Evolutionary conservation across 1,140 invertebrate species (phyloP), one percentile per base, ranked within the genome.

Genomic region (Neomicropteryx cornuta): DNA sequence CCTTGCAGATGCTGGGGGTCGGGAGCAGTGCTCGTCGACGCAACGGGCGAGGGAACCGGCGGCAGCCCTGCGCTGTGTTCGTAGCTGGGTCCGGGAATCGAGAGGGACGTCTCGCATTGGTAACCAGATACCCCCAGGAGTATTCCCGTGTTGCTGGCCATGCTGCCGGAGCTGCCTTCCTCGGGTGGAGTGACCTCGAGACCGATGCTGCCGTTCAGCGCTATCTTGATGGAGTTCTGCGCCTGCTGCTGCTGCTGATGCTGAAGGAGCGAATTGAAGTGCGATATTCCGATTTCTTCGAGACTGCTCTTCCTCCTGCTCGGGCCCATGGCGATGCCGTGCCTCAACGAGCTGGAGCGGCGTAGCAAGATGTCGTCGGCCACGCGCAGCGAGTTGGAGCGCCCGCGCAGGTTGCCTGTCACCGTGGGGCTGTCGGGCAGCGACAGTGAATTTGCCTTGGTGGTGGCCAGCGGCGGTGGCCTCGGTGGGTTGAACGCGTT

Each of bases 361-460:
- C 85, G 70, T 23, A 90, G 61, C 4, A 89, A 64, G 34, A 89
- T 87, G 49, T 90, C 87, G 52, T 89, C 87, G 29, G 81, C 77
- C 18, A 89, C 82, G 40, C 86, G 71, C 28, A 91, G 66, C 6
- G 86, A 90, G 60, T 90, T 89, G 24, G 86, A 89, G 42, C 87
- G 68, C 29, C 84, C 83, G 16, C 87, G 71, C 41, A 83, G 73
- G 41, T 77, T 76, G 13, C 78, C 78, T 38, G 79, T 69, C 41
- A 85, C 80, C 27, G 83, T 85, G 21, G 85, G 86, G 57, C 84
- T 89, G 58, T 91, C 87, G 18, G 86, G 87, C 39, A 90, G 63
- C 34, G 85, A 89, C 43, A 90, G 70, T 30, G 85, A 89, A 65
- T 90, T 90, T 14, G 86, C 84, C 62, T 90, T 90, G 38, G 83